Evolutionary conservation across 2,888 invertebrate genomes (phyloP).

Genomic region (Tenthredo notha): DNA sequence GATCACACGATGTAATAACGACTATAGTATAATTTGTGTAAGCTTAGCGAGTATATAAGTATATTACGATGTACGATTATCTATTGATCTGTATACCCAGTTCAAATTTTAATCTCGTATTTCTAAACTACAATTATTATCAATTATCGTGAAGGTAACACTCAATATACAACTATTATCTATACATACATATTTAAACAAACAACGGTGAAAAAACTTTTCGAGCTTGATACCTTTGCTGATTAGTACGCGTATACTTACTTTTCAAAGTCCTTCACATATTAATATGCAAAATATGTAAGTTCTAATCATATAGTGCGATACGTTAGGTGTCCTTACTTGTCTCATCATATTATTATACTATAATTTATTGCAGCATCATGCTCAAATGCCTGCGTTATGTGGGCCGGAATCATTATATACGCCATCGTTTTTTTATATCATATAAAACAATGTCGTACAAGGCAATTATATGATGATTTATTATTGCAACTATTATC

Average conservation of each 20-base stretch:
- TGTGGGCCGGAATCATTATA: neutral
- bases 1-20: neutral
- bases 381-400: too few relatives aligned
- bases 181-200: neutral
- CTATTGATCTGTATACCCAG: neutral
- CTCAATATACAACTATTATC: too few relatives aligned
- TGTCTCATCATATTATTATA: neutral
- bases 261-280: neutral
- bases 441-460: neutral
- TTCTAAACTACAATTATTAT: neutral
- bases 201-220: neutral
- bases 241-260: neutral
- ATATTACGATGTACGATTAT: neutral
- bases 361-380: neutral
- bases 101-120: neutral
- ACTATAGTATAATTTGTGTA: neutral
- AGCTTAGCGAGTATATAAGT: neutral
- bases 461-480: neutral
- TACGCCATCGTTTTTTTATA: neutral
- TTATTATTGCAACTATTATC: neutral
- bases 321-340: neutral
- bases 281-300: neutral
- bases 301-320: neutral
- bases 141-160: neutral
- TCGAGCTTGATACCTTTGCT: neutral